A percentile compares a stretch with the other conserved stretches of the same genome.
phyloP scores from a whole-genome alignment of 2,888 invertebrate species.

The Mythimna vitellina region DNA sequence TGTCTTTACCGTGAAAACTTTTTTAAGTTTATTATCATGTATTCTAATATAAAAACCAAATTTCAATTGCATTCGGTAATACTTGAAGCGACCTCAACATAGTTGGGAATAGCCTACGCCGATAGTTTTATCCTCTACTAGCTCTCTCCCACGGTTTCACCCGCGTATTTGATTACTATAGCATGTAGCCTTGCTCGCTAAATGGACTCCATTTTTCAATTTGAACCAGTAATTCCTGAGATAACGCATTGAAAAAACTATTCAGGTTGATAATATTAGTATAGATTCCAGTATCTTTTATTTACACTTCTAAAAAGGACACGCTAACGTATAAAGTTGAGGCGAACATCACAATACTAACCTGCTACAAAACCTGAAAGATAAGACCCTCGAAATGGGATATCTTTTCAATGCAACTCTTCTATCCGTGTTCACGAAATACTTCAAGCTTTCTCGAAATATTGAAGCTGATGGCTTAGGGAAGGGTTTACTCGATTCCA shows the following conservation, averaged over 20 bases:
- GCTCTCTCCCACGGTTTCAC: no score
- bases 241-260: no score
- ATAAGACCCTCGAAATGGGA: neutral
- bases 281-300: neutral
- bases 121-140: neutral
- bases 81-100: no score
- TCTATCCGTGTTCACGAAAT: conserved; percentile 1
- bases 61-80: neutral
- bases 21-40: no score
- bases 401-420: neutral
- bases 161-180: no score
- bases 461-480: conserved; percentile 10
- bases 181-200: no score
- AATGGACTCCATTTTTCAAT: no score
- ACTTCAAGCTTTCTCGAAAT: conserved; percentile 12
- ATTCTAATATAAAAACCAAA: no score
- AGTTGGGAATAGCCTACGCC: neutral
- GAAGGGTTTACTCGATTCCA: conserved; percentile 1
- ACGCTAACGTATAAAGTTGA: neutral
- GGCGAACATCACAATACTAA: neutral
- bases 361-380: neutral
- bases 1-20: no score
- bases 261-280: no score
- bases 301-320: neutral
- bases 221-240: no score